phyloP scores from a whole-genome alignment of 2,888 invertebrate genomes.

The Nowickia ferox region DNA sequence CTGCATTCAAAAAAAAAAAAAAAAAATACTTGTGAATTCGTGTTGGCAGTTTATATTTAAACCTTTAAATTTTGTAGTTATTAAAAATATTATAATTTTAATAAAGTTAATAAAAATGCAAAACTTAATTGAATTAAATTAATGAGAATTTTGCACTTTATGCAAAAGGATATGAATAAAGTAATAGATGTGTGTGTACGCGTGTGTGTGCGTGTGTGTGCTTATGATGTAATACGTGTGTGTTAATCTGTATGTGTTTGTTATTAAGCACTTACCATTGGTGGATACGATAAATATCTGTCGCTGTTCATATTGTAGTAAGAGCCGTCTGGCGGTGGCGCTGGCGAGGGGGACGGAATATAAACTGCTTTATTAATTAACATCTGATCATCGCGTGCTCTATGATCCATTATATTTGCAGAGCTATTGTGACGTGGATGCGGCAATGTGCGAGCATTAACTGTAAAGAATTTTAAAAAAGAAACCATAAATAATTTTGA shows the following conservation, averaged over 20 bases:
- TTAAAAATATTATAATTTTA: constrained; percentile 18
- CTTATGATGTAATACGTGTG: no score
- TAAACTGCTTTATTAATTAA: constrained; percentile 82
- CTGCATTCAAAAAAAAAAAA: neutral
- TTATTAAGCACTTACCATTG: constrained; percentile 83
- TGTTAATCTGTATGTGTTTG: no score
- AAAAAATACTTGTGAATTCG: neutral
- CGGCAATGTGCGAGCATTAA: constrained; percentile 82
- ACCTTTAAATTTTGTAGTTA: constrained; percentile 23
- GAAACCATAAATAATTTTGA: neutral
- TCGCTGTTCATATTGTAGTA: constrained; percentile 92
- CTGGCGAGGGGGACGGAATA: constrained; percentile 86
- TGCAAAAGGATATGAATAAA: neutral
- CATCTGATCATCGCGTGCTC: constrained; percentile 83
- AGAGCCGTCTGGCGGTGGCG: constrained; percentile 90
- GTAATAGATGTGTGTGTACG: neutral
- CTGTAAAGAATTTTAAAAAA: constrained; percentile 74
- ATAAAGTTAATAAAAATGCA: constrained; percentile 20
- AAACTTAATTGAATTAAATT: constrained; percentile 44
- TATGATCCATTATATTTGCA: constrained; percentile 78
- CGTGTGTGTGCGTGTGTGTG: neutral
- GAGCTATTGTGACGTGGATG: constrained; percentile 82
- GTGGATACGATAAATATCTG: constrained; percentile 91
- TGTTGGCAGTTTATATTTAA: neutral
- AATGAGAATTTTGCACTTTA: constrained; percentile 11